A percentile compares a stretch with the other conserved stretches of the same genome.
Evolutionary conservation across 2,888 invertebrate genomes (phyloP).

Genomic region (Nomada ferruginata): DNA sequence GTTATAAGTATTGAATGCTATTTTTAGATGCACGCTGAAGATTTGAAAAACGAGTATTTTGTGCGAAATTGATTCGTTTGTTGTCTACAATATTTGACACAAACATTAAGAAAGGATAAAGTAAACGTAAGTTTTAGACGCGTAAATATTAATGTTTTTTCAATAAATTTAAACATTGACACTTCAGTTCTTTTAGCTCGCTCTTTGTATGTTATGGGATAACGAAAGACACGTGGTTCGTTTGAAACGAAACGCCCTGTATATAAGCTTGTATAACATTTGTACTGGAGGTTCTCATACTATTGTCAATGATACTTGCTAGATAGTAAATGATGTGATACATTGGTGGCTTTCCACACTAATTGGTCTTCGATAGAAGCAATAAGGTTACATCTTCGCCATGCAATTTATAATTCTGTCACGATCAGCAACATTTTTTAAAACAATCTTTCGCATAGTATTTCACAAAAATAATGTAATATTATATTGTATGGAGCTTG

Average conservation of each 20-base stretch:
- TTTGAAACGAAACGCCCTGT: not conserved
- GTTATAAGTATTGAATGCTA: not conserved
- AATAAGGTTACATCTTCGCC: slow-evolving; percentile 18
- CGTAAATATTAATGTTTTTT: not conserved
- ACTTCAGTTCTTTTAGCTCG: not conserved
- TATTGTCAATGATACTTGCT: slow-evolving; percentile 13
- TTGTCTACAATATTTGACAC: not conserved
- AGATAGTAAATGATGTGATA: slow-evolving; percentile 26
- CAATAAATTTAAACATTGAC: not conserved
- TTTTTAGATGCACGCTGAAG: not conserved
- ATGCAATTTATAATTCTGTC: not conserved
- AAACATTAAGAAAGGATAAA: not conserved
- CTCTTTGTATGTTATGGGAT: not conserved
- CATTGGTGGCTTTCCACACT: slow-evolving; percentile 11
- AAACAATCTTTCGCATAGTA: too few relatives aligned
- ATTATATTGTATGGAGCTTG: too few relatives aligned
- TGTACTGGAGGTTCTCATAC: slow-evolving; percentile 12
- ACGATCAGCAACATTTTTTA: too few relatives aligned
- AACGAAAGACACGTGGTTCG: not conserved
- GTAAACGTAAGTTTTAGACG: not conserved
- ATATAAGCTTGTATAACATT: slow-evolving; percentile 22
- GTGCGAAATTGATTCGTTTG: too few relatives aligned
- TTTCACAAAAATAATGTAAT: too few relatives aligned
- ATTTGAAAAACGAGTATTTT: too few relatives aligned
- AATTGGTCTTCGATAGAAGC: slow-evolving; percentile 14